A percentile compares a stretch with the other conserved stretches of the same genome.
These are phyloP conservation scores for Natator depressus DNA, from an alignment of 2,113 vertebrate genomes.

Conservation along the genomic window DNA sequence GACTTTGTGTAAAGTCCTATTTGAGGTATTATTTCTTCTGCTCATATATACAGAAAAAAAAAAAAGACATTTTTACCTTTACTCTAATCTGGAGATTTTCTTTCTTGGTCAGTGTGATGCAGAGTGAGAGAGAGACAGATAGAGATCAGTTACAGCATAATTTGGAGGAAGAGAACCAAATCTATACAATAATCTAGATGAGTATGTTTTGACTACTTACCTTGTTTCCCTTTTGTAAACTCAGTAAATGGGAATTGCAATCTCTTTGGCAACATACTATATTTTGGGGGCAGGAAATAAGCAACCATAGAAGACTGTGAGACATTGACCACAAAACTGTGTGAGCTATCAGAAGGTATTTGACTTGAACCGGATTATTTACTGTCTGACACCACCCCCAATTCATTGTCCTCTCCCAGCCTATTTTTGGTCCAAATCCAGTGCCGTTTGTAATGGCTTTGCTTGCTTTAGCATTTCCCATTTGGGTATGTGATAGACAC, in stretches of 20 bases:
- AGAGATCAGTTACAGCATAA: not conserved
- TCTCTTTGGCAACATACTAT: not conserved
- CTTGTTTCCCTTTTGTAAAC: not conserved
- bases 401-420: not conserved
- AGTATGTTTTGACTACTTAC: not conserved
- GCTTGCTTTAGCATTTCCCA: not conserved
- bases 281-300: not conserved
- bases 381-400: fast-evolving
- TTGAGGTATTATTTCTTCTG: not conserved
- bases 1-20: not conserved
- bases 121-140: fast-evolving
- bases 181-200: not conserved
- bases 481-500: not conserved
- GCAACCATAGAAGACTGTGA: not conserved
- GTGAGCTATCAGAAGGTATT: not conserved
- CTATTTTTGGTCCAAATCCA: fast-evolving
- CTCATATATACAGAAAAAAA: not conserved
- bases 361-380: not conserved
- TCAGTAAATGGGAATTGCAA: not conserved
- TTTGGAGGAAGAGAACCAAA: not conserved
- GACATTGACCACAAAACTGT: fast-evolving
- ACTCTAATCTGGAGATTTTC: not conserved
- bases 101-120: too few relatives aligned
- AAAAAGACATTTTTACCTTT: not conserved
- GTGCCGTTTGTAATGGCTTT: not conserved